Evolutionary conservation across 2,113 vertebrate genomes (phyloP).

Genomic region (Microcebus murinus): DNA sequence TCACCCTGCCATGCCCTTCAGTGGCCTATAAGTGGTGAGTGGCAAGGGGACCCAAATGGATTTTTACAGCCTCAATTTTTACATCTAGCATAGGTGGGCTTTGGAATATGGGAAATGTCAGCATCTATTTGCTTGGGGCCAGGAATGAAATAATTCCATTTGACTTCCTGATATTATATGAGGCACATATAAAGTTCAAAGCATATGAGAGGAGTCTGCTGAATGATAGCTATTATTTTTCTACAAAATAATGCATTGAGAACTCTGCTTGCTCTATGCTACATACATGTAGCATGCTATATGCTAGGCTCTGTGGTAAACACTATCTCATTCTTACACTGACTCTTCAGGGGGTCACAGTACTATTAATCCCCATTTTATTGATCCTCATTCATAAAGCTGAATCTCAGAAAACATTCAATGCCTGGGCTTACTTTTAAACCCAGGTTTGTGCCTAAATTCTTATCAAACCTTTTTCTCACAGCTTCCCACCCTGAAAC

Average conservation of each 20-base stretch:
- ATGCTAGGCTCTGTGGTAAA: not conserved
- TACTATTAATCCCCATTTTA: not conserved
- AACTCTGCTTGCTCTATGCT: too few relatives aligned
- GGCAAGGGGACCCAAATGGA: not conserved
- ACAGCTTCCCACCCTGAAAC: not conserved
- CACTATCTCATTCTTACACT: not conserved
- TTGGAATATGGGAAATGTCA: not conserved
- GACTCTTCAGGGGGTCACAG: not conserved
- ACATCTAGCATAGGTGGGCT: not conserved
- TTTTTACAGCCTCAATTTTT: not conserved
- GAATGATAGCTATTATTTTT: not conserved
- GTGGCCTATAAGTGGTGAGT: not conserved
- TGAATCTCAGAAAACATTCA: not conserved
- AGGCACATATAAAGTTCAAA: not conserved
- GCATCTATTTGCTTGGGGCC: not conserved
- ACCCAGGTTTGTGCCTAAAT: not conserved
- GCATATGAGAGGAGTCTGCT: not conserved
- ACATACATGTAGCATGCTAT: accelerated
- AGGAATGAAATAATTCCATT: not conserved
- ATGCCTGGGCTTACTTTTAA: not conserved
- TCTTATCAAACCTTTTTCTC: not conserved
- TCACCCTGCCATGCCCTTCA: not conserved
- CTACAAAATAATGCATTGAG: not conserved
- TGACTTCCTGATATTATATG: not conserved
- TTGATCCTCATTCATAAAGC: conserved; percentile 1